phyloP scores from a whole-genome alignment of 2,888 invertebrate genomes.

The Falcaria lacertinaria region DNA sequence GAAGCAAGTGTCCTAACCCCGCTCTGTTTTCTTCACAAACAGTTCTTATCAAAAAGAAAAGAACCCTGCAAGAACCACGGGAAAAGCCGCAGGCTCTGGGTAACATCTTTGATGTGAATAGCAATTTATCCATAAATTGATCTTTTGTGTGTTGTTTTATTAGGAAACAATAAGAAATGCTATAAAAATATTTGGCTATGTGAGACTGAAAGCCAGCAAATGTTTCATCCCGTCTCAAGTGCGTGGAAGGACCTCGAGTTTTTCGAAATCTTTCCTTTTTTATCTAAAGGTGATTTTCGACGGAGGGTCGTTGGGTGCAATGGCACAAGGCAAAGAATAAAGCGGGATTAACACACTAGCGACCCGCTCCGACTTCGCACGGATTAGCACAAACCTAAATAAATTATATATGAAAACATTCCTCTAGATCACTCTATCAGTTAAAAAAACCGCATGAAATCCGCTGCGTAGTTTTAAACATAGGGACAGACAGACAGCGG shows the following conservation, averaged over 20 bases:
- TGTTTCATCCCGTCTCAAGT: slow-evolving; percentile 25
- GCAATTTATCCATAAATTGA: slow-evolving; percentile 1
- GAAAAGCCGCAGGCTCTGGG: neutral
- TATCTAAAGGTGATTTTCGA: slow-evolving; percentile 34
- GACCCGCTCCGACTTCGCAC: no score
- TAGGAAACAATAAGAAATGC: neutral
- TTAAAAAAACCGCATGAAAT: no score
- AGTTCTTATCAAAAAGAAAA: neutral
- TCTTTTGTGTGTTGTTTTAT: neutral
- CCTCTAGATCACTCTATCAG: no score
- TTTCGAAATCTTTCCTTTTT: slow-evolving; percentile 20
- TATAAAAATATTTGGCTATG: slow-evolving; percentile 26
- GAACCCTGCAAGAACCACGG: neutral
- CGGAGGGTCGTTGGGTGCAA: slow-evolving; percentile 17
- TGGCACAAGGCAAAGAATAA: neutral
- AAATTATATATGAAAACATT: no score
- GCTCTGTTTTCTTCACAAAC: neutral
- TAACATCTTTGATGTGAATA: neutral
- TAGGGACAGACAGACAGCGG: no score
- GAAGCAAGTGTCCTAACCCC: no score
- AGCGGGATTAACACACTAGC: neutral
- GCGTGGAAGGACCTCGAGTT: slow-evolving; percentile 19
- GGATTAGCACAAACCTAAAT: no score
- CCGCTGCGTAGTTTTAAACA: no score
- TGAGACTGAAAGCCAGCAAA: slow-evolving; percentile 20